phyloP scores from a whole-genome alignment of 2,113 vertebrate species.

The Fregetta grallaria region DNA sequence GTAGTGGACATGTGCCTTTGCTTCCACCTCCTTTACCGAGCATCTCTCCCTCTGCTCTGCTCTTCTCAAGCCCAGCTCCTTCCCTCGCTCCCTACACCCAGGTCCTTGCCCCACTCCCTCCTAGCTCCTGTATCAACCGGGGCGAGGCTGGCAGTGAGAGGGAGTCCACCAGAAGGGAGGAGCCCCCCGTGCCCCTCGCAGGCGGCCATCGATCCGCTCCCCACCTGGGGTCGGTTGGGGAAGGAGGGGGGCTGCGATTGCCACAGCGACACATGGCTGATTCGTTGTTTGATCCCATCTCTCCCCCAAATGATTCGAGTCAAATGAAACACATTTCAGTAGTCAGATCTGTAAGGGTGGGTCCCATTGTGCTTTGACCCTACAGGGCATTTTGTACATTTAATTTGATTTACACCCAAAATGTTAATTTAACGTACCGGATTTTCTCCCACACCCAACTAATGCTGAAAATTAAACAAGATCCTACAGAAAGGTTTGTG shows the following conservation, averaged over 20 bases:
- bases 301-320: neutral
- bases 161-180: neutral
- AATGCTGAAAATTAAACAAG: neutral
- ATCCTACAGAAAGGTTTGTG: neutral
- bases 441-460: conserved; percentile 34
- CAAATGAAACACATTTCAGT: neutral
- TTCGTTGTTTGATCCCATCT: neutral
- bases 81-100: neutral
- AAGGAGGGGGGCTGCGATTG: accelerated
- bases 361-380: conserved; percentile 2
- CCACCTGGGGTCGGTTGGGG: accelerated
- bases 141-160: neutral
- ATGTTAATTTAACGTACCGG: neutral
- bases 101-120: neutral
- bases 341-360: conserved; percentile 8
- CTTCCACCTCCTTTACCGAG: accelerated
- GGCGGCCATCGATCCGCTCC: accelerated
- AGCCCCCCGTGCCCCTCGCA: accelerated
- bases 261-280: neutral
- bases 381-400: conserved; percentile 1
- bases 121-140: accelerated
- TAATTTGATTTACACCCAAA: conserved; percentile 37
- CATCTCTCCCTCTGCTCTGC: neutral
- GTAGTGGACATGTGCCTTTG: neutral
- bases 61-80: neutral